phyloP scores from a whole-genome alignment of 2,888 invertebrate genomes.

The Cancer borealis region DNA sequence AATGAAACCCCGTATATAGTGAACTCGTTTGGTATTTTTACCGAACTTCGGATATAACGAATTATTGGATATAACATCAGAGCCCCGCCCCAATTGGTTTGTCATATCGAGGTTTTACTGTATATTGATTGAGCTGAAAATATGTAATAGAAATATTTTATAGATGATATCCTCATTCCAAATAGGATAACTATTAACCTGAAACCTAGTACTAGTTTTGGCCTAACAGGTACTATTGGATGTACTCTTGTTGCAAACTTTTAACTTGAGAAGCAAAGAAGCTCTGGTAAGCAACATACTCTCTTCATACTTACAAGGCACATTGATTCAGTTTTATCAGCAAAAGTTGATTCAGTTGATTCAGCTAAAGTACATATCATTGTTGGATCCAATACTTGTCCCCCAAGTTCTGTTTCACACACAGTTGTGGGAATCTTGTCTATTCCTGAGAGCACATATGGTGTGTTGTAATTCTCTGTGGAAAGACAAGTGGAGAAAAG shows the following conservation, averaged over 20 bases:
- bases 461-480: neutral
- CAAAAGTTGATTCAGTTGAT: neutral
- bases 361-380: slow-evolving; percentile 9
- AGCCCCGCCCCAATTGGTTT: too few species aligned
- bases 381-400: neutral
- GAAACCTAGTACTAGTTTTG: too few species aligned
- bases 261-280: neutral
- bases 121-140: too few species aligned
- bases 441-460: neutral
- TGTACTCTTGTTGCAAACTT: neutral
- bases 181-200: too few species aligned
- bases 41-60: too few species aligned
- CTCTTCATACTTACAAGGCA: neutral
- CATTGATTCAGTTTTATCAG: neutral
- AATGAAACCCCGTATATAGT: too few species aligned
- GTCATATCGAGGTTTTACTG: too few species aligned
- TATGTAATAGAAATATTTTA: too few species aligned
- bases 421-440: neutral
- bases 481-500: neutral
- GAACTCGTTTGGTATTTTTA: too few species aligned
- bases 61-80: too few species aligned
- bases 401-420: neutral
- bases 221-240: too few species aligned
- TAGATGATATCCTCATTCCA: too few species aligned
- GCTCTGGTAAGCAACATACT: neutral